Percentiles rank a stretch among this genome's conserved stretches.
Conservation (phyloP, 2,113 vertebrate species). For the Tetrao urogallus region DNA sequence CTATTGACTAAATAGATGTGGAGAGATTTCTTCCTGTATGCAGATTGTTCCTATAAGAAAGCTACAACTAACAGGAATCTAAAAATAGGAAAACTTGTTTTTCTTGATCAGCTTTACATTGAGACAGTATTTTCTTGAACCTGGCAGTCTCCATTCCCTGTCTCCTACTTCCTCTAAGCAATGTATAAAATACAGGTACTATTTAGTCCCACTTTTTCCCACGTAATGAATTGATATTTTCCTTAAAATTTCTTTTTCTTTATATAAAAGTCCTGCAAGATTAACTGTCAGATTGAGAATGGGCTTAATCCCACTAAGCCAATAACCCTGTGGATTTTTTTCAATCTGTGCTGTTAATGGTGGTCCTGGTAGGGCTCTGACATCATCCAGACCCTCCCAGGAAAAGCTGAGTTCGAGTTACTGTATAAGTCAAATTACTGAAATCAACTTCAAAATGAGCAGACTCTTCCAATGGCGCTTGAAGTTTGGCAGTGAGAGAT, state of each 20-base stretch:
- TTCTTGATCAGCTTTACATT: neutral
- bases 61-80: neutral
- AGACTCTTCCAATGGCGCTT: neutral
- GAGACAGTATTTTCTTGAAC: neutral
- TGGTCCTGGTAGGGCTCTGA: neutral
- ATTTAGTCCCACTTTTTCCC: neutral
- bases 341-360: neutral
- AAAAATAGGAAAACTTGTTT: neutral
- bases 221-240: neutral
- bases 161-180: neutral
- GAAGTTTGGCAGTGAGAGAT: neutral
- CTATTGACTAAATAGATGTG: neutral
- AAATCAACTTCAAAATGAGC: neutral
- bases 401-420: neutral
- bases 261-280: neutral
- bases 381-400: neutral
- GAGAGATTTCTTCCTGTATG: neutral
- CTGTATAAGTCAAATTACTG: neutral
- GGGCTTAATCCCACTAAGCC: neutral
- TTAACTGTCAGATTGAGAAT: neutral
- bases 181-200: neutral
- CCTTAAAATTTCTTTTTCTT: neutral
- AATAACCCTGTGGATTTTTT: neutral
- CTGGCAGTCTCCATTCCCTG: neutral
- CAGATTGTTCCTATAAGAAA: neutral